Conservation (phyloP, 2,888 invertebrate species). For the Anthrax anthrax region DNA sequence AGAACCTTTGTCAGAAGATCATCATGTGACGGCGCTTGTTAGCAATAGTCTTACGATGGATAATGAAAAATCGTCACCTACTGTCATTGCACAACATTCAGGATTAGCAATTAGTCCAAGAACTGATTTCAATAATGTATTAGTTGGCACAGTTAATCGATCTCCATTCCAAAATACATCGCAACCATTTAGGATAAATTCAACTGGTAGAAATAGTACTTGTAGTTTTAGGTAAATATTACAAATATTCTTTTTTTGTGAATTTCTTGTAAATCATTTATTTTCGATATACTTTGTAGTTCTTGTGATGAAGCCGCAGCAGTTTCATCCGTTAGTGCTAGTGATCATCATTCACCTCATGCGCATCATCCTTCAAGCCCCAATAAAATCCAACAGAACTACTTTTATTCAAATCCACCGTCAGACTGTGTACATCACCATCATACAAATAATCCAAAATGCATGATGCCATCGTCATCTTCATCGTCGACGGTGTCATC, state of each 20-base stretch:
- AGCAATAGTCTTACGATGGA: background rate
- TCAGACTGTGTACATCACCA: background rate
- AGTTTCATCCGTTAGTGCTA: constrained; percentile 1
- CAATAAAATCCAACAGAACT: constrained; percentile 8
- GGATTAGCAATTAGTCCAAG: constrained; percentile 26
- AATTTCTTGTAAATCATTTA: background rate
- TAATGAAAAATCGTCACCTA: constrained; percentile 7
- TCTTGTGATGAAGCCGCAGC: constrained; percentile 8
- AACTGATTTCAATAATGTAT: constrained; percentile 17
- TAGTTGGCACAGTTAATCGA: constrained; percentile 18
- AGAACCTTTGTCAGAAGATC: constrained; percentile 5
- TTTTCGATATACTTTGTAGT: background rate
- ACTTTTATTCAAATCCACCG: constrained; percentile 8
- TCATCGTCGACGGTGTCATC: background rate
- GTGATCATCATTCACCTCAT: constrained; percentile 7
- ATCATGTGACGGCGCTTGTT: background rate
- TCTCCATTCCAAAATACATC: constrained; percentile 29
- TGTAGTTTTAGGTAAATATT: constrained; percentile 11
- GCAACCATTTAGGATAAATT: constrained; percentile 5
- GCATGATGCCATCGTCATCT: background rate
- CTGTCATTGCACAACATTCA: constrained; percentile 20
- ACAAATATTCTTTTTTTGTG: background rate
- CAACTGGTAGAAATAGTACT: constrained; percentile 9
- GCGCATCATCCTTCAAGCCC: constrained; percentile 10
- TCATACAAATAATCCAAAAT: background rate